phyloP scores from a whole-genome alignment of 2,888 invertebrate species.

The Lasioglossum calceatum region DNA sequence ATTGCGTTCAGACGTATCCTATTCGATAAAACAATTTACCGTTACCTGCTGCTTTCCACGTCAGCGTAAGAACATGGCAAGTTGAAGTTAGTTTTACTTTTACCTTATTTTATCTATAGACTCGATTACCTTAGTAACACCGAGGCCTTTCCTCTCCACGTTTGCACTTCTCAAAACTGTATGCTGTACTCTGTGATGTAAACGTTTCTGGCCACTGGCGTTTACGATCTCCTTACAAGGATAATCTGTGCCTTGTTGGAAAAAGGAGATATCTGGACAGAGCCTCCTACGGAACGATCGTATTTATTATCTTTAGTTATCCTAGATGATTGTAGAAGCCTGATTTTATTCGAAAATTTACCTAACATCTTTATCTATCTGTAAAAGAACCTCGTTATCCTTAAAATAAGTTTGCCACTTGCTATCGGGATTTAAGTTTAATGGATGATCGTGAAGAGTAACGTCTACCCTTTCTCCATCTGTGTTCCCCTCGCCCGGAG shows the following conservation, averaged over 20 bases:
- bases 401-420: constrained; percentile 98
- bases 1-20: neutral
- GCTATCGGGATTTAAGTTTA: constrained; percentile 97
- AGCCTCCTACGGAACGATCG: constrained; percentile 86
- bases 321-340: neutral
- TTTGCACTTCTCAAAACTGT: constrained; percentile 94
- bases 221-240: constrained; percentile 93
- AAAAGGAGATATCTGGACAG: constrained; percentile 98
- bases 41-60: constrained; percentile 80
- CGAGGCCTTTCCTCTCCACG: constrained; percentile 94
- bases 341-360: constrained; percentile 44
- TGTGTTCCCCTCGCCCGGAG: constrained; percentile 88
- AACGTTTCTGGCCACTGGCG: constrained; percentile 92
- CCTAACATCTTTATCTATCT: constrained; percentile 99
- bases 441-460: constrained; percentile 92
- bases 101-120: neutral
- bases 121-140: constrained; percentile 92
- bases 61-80: constrained; percentile 55
- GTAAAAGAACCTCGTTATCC: constrained; percentile 98
- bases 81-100: constrained; percentile 47
- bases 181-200: constrained; percentile 95
- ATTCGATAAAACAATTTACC: constrained; percentile 22
- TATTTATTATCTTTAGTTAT: neutral
- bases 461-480: constrained; percentile 86
- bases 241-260: constrained; percentile 96